Base-by-base conservation (phyloP, 1,140 invertebrate genomes). In the Drosophila nebulosa region DNA sequence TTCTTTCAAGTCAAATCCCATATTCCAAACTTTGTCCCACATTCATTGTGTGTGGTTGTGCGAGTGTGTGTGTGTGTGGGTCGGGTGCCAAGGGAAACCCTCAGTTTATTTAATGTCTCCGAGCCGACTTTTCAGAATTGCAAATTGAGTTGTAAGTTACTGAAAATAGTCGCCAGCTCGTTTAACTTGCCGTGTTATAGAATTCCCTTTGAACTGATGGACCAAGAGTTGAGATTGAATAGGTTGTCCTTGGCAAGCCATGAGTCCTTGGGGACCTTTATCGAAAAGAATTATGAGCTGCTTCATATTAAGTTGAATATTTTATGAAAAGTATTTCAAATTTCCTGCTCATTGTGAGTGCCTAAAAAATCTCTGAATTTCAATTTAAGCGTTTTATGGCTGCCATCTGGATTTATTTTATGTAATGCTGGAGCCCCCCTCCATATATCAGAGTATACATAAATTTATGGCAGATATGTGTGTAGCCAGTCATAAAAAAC, bases 351-450 rank as follows among this genome's bases (percentile, higher is more conserved):
- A 21, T 16, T 30, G 16, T 27, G 4, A 16, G 30, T n/a, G 16
- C 14, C 4, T 32, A 61, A 7, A 26, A 56, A 84, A 84, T 84
- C 79, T 75, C 30, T 22, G 42, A 57, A 50, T 70, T 80, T 74
- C 80, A 86, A 64, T 78, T 58, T 55, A 69, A 74, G 56, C 67
- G 69, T 36, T 80, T 77, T 64, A 64, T 74, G 64, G 46, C 22
- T 35, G 10, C 53, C 61, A 59, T 35, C 58, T 56, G 65, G 69
- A 42, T 80, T 78, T 80, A 64, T 80, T 85, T 86, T 80, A 80
- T 74, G 73, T 64, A 64, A 61, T 57, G 61, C 16, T 59, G 35
- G 56, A 26, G 24, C 51, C 7, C 18, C 21, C 14, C n/a, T 16
- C 4, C 1, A 14, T 14, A 14, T 16, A 39, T 4, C 4, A n/a